Base-by-base conservation (phyloP, 1,140 invertebrate species). In the Saccostrea cuccullata region DNA sequence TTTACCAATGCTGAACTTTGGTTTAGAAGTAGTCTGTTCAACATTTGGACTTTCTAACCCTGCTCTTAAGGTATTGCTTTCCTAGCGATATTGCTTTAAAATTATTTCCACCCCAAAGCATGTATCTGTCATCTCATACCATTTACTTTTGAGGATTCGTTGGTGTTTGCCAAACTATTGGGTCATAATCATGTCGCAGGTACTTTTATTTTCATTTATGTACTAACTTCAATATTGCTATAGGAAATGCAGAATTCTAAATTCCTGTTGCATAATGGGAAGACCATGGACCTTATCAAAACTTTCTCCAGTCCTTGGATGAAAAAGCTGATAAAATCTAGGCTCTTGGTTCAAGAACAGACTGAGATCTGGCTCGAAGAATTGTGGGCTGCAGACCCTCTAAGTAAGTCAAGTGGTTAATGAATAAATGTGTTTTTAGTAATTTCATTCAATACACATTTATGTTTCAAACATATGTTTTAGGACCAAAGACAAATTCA, bases 161-260 rank as follows among this genome's bases (percentile, higher is more conserved):
- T 20, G 30, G 47, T 84, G 77, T 12, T 36, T 36, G 30, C 30
- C 30, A 36, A 36, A 36, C 30, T 36, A 0, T 2, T 36, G 30
- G 30, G 30, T 36, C 30, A 36, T 36, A 36, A 36, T 36, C 30
- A 82, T 8, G 47, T 6, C 5, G 6, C 9, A 47, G 6, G 5
- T 47, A 47, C 9, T 47, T 9, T 47, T 47, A 47, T 47, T 6
- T 82, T 20, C 26, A 8, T 36, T 15, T 26, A 13, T 17, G 6
- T 82, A 82, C 26, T 13, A 9, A 11, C 64, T n/a, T 60, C 20
- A 3, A 23, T 60, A 60, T 30, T 64, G 11, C 47, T 64, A 23
- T 40, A 85, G 84, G 84, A 85, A 64, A 30, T 85, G 30, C 84
- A 85, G n/a, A 85, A 64, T 64, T 40, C 23, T 12, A 85, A 67